A percentile compares a stretch with the other conserved stretches of the same genome.
phyloP scores from a whole-genome alignment of 2,113 vertebrate species.

The Hemiscyllium ocellatum region DNA sequence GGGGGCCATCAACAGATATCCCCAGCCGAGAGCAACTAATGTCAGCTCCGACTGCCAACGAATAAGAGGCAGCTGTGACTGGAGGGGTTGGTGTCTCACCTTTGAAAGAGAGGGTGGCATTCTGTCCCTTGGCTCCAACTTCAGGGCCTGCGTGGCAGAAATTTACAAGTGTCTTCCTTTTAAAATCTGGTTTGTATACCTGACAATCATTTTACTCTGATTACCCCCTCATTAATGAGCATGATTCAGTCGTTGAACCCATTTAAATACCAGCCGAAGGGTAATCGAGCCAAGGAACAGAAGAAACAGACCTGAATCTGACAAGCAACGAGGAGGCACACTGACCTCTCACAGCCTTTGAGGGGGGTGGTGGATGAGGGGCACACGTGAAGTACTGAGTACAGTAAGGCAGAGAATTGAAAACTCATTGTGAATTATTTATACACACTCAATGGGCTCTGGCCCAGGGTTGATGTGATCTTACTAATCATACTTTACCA shows the following conservation, averaged over 20 bases:
- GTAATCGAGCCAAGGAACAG: neutral
- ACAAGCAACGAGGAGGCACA: neutral
- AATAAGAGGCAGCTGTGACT: neutral
- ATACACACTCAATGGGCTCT: neutral
- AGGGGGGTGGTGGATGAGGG: too few relatives aligned
- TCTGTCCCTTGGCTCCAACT: neutral
- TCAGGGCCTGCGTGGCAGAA: neutral
- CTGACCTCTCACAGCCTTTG: neutral
- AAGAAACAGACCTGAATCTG: neutral
- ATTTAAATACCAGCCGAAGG: neutral
- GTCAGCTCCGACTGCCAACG: neutral
- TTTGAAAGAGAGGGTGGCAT: neutral
- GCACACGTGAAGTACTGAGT: neutral
- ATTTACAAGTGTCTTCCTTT: neutral
- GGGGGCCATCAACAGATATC: neutral
- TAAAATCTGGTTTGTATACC: neutral
- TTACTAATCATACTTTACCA: neutral
- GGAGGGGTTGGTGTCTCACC: too few relatives aligned
- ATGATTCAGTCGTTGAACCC: neutral
- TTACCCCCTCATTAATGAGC: neutral
- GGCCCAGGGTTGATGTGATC: neutral
- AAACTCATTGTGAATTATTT: neutral
- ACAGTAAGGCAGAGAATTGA: neutral
- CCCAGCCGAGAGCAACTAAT: conserved; percentile 4
- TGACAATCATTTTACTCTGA: neutral